Evolutionary conservation across 2,888 invertebrate species (phyloP), one percentile per base, ranked within the genome.

Genomic region (Liodrosophila aerea): DNA sequence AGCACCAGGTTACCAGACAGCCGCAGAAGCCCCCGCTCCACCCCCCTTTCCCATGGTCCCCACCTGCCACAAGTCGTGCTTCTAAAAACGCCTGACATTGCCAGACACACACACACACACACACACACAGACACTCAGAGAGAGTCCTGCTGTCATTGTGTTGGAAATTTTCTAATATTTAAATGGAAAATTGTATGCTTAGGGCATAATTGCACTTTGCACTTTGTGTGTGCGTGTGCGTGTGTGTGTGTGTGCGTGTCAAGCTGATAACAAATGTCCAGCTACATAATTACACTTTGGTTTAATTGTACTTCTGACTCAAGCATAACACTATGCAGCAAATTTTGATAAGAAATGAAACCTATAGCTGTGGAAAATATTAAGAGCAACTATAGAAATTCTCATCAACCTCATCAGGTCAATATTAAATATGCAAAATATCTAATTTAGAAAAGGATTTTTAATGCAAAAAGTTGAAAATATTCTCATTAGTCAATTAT

Each of bases 121-220:
- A n/a, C n/a, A n/a, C n/a, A n/a, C n/a, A n/a, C n/a, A n/a, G n/a
- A n/a, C n/a, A n/a, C n/a, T n/a, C n/a, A n/a, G n/a, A n/a, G n/a
- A n/a, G n/a, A n/a, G n/a, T n/a, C n/a, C n/a, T 49, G 22, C 5
- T 74, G 60, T 66, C 57, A 63, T 47, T 51, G 64, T 43, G 22
- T 46, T 39, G 41, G 15, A 66, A 51, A 59, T 60, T 52, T 70
- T 77, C 85, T 82, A 76, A 82, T 78, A 85, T 78, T 82, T 85
- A 78, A 85, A 78, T 85, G 85, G 69, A 50, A 76, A 83, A 66
- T 52, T 83, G 72, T 74, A 39, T 74, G 75, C 58, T 54, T 16
- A 18, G 71, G 56, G 50, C 71, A 70, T 71, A 73, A 70, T 70
- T 73, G 63, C 71, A 71, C 71, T 74, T 60, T 59, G 45, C 64